Evolutionary conservation across 1,140 invertebrate genomes (phyloP).

Genomic region (Dinoponera quadriceps): DNA sequence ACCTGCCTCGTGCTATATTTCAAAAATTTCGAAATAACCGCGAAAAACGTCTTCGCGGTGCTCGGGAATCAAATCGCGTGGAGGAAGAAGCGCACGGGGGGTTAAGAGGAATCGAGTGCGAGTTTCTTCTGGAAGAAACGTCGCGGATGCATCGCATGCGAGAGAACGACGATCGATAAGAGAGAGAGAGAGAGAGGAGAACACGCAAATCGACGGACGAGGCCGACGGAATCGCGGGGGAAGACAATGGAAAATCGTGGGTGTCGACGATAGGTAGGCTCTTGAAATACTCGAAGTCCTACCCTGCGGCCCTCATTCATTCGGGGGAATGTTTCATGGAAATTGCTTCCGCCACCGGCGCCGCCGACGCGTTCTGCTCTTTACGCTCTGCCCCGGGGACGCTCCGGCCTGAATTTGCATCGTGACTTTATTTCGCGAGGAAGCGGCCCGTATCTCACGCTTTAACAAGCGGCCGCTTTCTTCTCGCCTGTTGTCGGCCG

Average conservation of each 20-base stretch:
- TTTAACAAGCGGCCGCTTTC: slow-evolving; percentile 57
- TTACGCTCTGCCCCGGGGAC: slow-evolving; percentile 63
- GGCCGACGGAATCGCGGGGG: slow-evolving; percentile 6
- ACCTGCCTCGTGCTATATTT: background rate
- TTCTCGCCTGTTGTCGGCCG: slow-evolving; percentile 16
- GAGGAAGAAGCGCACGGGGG: background rate
- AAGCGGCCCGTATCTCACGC: slow-evolving; percentile 62
- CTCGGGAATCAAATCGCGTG: slow-evolving; percentile 18
- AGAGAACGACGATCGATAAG: slow-evolving; percentile 17
- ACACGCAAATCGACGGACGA: slow-evolving; percentile 13
- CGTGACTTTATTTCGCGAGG: slow-evolving; percentile 69
- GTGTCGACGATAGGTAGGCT: slow-evolving; percentile 47
- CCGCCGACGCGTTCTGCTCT: slow-evolving; percentile 64
- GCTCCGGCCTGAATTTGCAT: slow-evolving; percentile 71
- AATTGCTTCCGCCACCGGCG: slow-evolving; percentile 72
- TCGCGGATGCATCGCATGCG: slow-evolving; percentile 10
- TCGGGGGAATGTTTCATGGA: slow-evolving; percentile 75
- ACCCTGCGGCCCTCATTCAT: slow-evolving; percentile 65
- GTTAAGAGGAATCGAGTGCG: slow-evolving; percentile 30
- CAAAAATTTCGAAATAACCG: slow-evolving; percentile 40
- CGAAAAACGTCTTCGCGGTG: slow-evolving; percentile 30
- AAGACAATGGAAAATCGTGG: slow-evolving; percentile 51
- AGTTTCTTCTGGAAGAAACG: slow-evolving; percentile 16
- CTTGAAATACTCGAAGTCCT: slow-evolving; percentile 57
- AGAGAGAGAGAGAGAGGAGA: background rate